A percentile compares a stretch with the other conserved stretches of the same genome.
These are phyloP conservation scores for Dolomedes plantarius DNA, from an alignment of 2,888 invertebrate species.

Conservation along the genomic window DNA sequence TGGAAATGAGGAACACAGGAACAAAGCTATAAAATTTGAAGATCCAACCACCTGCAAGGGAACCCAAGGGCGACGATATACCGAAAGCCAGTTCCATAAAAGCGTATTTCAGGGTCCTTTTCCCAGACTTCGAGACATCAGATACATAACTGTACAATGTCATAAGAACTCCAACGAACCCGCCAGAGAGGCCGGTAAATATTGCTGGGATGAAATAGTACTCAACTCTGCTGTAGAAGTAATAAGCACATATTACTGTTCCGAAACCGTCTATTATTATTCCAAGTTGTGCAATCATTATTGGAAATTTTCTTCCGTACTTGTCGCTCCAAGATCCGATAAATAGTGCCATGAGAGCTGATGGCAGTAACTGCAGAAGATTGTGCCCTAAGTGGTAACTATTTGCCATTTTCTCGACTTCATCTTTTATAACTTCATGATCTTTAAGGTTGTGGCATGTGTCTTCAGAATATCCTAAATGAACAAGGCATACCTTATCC, in stretches of 20 bases:
- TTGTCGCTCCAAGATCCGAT: constrained; percentile 73
- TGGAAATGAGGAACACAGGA: constrained; percentile 24
- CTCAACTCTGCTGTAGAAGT: constrained; percentile 31
- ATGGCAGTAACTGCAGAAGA: constrained; percentile 60
- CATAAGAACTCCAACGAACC: constrained; percentile 38
- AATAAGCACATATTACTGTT: constrained; percentile 19
- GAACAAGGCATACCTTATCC: constrained; percentile 69
- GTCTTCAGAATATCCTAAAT: constrained; percentile 50
- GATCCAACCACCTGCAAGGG: constrained; percentile 36
- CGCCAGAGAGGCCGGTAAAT: constrained; percentile 56
- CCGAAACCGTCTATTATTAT: constrained; percentile 42
- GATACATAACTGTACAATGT: constrained; percentile 64
- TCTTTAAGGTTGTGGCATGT: constrained; percentile 63
- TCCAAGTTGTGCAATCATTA: constrained; percentile 52
- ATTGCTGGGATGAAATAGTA: constrained; percentile 36
- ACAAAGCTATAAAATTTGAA: constrained; percentile 12
- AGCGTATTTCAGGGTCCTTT: constrained; percentile 64
- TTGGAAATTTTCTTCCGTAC: constrained; percentile 70
- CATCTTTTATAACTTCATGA: constrained; percentile 2
- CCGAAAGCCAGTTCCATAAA: constrained; percentile 79
- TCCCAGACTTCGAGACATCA: constrained; percentile 39
- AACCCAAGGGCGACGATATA: constrained; percentile 80
- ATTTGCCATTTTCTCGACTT: constrained; percentile 63
- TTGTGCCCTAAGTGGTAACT: constrained; percentile 62
- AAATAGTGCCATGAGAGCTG: constrained; percentile 60